Evolutionary conservation across 2,113 vertebrate genomes (phyloP).

Genomic region (Xenopus laevis): DNA sequence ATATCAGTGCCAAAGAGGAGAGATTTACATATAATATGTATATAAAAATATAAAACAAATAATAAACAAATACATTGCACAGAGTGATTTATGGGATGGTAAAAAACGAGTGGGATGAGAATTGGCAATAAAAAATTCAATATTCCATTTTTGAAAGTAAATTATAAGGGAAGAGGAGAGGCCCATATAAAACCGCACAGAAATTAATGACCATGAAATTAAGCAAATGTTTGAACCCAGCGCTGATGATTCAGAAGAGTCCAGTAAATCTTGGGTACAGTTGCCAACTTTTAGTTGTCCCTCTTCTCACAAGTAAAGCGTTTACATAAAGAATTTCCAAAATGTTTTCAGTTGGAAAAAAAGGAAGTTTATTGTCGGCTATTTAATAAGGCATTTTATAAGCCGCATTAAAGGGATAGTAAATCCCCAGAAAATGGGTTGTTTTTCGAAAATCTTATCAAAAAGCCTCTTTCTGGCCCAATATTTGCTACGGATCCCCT

Average conservation of each 20-base stretch:
- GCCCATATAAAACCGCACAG: conserved; percentile 28
- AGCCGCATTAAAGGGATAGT: no score
- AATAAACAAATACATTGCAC: not conserved
- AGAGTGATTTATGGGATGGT: conserved; percentile 3
- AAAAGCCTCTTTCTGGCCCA: no score
- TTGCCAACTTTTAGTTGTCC: not conserved
- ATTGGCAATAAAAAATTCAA: conserved; percentile 32
- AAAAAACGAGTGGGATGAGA: conserved; percentile 26
- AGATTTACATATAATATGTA: not conserved
- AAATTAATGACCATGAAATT: conserved; percentile 45
- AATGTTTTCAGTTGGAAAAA: no score
- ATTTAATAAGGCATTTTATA: no score
- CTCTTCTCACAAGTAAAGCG: no score
- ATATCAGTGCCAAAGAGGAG: not conserved
- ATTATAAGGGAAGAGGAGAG: conserved; percentile 36
- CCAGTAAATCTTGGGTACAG: conserved; percentile 9
- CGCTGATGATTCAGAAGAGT: conserved; percentile 16
- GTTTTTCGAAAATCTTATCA: no score
- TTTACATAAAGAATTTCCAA: no score
- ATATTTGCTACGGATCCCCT: no score
- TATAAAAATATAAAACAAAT: not conserved
- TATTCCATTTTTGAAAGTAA: conserved; percentile 26
- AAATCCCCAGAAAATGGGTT: no score
- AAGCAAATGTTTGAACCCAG: conserved; percentile 34
- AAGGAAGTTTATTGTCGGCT: no score